Evolutionary conservation across 2,797 vertebrate genomes (phyloP).

Genomic region (Hylomyscus alleni): DNA sequence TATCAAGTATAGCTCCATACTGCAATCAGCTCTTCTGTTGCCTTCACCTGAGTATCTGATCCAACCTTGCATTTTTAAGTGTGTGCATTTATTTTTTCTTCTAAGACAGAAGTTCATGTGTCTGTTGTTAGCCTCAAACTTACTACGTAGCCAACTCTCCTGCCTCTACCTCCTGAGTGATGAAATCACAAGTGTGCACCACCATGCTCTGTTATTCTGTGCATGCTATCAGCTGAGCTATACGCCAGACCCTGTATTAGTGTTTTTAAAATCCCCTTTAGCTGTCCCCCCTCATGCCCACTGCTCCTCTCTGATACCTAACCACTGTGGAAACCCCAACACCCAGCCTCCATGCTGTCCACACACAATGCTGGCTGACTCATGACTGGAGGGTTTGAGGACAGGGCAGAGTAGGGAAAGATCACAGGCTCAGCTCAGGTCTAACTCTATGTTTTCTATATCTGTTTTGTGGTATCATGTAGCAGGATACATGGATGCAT

Average conservation of each 20-base stretch:
- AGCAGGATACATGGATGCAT: background rate
- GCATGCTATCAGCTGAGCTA: background rate
- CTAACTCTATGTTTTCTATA: background rate
- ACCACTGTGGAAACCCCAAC: background rate
- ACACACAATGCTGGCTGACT: background rate
- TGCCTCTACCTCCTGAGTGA: background rate
- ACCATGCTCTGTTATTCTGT: background rate
- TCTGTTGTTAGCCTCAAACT: background rate
- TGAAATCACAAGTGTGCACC: background rate
- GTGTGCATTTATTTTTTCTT: background rate
- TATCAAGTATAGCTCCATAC: background rate
- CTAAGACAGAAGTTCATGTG: background rate
- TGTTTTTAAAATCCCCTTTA: background rate
- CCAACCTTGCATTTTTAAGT: background rate
- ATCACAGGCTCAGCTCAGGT: background rate
- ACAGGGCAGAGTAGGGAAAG: background rate
- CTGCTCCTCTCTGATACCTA: background rate
- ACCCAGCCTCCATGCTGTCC: background rate
- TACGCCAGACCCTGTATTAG: background rate
- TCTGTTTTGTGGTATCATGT: background rate
- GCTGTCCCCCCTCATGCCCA: background rate
- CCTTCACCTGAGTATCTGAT: background rate
- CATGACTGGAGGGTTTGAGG: background rate
- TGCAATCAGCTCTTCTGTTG: background rate
- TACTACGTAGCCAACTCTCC: background rate